These are phyloP conservation scores for Sphenopsis melanotis DNA, from an alignment of 2,797 vertebrate genomes.

Conservation along the genomic window DNA sequence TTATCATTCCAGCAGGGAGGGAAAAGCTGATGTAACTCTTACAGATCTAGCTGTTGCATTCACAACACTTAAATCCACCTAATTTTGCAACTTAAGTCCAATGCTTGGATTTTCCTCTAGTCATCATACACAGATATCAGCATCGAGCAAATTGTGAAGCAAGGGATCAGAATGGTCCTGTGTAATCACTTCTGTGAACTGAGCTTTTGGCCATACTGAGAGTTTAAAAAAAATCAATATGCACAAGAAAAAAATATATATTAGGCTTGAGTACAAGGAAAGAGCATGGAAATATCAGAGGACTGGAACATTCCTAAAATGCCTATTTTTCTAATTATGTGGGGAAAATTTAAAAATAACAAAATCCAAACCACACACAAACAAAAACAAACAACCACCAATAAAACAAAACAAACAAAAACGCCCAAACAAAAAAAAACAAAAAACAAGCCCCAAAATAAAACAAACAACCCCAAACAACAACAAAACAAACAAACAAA, in stretches of 20 bases:
- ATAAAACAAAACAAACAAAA: not conserved
- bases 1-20: not conserved
- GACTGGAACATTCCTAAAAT: not conserved
- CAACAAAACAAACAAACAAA: not conserved
- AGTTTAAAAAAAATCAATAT: not conserved
- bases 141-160: not conserved
- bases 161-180: not conserved
- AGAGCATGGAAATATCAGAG: not conserved
- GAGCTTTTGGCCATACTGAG: not conserved
- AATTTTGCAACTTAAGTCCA: not conserved
- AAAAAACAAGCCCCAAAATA: not conserved
- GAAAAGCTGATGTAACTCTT: not conserved
- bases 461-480: not conserved
- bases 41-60: not conserved
- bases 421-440: accelerated
- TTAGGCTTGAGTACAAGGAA: not conserved
- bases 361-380: not conserved
- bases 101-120: not conserved
- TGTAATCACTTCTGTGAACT: not conserved
- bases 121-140: not conserved
- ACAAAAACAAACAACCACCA: not conserved
- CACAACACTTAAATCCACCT: not conserved
- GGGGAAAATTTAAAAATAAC: not conserved
- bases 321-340: not conserved
- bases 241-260: not conserved